phyloP scores from a whole-genome alignment of 2,113 vertebrate genomes.

The Meleagris gallopavo region DNA sequence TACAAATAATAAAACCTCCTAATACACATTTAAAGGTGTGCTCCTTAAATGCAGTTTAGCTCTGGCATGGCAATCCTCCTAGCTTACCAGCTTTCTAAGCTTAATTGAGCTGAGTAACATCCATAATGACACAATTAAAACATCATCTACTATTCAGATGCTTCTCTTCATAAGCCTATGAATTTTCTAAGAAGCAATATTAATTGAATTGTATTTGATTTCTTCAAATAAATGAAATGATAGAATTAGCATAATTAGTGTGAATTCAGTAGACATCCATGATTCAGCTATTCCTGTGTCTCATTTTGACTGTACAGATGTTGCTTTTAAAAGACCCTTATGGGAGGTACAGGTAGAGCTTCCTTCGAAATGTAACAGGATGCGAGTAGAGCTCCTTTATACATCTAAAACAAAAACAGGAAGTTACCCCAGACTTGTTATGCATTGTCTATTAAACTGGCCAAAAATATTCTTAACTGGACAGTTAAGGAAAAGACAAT shows the following conservation, averaged over 20 bases:
- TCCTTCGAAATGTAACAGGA: not conserved
- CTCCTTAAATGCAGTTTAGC: not conserved
- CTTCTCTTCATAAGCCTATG: not conserved
- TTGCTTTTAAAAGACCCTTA: not conserved
- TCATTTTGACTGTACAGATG: not conserved
- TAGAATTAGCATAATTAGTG: not conserved
- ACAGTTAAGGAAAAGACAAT: not conserved
- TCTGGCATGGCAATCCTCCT: not conserved
- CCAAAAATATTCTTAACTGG: not conserved
- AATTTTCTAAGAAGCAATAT: not conserved
- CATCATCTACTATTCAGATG: not conserved
- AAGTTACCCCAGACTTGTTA: not conserved
- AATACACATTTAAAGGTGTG: not conserved
- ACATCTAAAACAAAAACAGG: not conserved
- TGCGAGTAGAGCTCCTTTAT: not conserved
- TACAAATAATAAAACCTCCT: not conserved
- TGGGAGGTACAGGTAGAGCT: not conserved
- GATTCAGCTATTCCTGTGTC: not conserved
- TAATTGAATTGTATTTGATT: conserved; percentile 33
- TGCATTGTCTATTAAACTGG: not conserved
- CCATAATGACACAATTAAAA: not conserved
- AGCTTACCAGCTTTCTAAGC: not conserved
- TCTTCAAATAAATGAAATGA: conserved; percentile 9
- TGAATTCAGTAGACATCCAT: not conserved
- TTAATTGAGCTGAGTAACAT: not conserved